Conservation (phyloP, 2,888 invertebrate species). For the Drosophila pseudotakahashii region DNA sequence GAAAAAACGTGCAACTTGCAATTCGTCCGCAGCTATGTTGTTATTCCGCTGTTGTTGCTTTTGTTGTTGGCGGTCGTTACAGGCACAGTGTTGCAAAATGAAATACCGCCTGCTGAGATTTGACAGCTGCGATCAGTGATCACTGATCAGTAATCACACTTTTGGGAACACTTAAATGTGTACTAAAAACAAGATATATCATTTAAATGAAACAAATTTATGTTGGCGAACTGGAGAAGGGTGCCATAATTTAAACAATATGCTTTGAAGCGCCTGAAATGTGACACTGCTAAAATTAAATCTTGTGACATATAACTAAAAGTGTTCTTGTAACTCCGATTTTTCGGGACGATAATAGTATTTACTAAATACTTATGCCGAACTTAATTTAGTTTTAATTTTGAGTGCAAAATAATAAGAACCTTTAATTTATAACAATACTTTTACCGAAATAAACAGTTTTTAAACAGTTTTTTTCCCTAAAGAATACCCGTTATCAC, state of each 20-base stretch:
- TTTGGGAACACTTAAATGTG: background rate
- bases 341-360: no score
- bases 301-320: background rate
- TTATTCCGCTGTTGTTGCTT: conserved; percentile 39
- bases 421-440: no score
- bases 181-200: background rate
- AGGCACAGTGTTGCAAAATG: conserved; percentile 52
- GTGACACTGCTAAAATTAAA: background rate
- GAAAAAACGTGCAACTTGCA: conserved; percentile 70
- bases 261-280: background rate
- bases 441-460: no score
- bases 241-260: background rate
- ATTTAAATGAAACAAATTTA: background rate
- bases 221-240: background rate
- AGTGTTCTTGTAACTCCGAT: background rate
- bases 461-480: background rate
- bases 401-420: no score
- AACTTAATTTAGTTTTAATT: no score
- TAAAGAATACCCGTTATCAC: background rate
- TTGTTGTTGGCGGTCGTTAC: conserved; percentile 30
- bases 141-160: background rate
- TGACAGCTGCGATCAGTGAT: conserved; percentile 3
- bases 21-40: conserved; percentile 28
- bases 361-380: no score
- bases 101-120: background rate